phyloP scores from a whole-genome alignment of 2,888 invertebrate genomes.

The Eupeodes luniger region DNA sequence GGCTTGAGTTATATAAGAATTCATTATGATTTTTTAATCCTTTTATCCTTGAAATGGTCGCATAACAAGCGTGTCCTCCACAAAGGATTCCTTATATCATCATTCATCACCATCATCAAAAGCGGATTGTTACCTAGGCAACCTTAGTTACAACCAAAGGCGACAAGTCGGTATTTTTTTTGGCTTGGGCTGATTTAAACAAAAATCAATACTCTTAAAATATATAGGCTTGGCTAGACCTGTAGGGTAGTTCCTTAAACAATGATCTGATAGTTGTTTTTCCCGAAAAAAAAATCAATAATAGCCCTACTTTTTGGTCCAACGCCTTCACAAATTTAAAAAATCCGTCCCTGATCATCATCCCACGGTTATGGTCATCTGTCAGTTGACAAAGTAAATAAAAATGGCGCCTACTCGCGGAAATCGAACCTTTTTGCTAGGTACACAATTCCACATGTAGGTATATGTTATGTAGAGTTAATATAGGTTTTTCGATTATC shows the following conservation, averaged over 20 bases:
- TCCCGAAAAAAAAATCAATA: no score
- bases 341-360: not conserved
- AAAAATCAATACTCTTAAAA: no score
- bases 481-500: not conserved
- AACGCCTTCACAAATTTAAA: not conserved
- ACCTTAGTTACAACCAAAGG: no score
- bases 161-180: not conserved
- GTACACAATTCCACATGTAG: not conserved
- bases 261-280: no score
- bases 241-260: no score
- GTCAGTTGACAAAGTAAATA: conserved; percentile 12
- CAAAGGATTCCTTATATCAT: conserved; percentile 28
- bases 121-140: not conserved
- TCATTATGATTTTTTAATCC: conserved; percentile 24
- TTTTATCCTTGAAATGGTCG: conserved; percentile 4
- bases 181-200: not conserved
- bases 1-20: not conserved
- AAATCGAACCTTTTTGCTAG: not conserved
- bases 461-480: not conserved
- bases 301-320: no score
- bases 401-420: conserved; percentile 40
- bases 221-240: no score
- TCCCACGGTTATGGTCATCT: conserved; percentile 31
- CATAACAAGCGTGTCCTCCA: conserved; percentile 55
- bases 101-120: not conserved